Evolutionary conservation across 2,797 vertebrate species (phyloP), one percentile per base, ranked within the genome.

Genomic region (Rachycentron canadum): DNA sequence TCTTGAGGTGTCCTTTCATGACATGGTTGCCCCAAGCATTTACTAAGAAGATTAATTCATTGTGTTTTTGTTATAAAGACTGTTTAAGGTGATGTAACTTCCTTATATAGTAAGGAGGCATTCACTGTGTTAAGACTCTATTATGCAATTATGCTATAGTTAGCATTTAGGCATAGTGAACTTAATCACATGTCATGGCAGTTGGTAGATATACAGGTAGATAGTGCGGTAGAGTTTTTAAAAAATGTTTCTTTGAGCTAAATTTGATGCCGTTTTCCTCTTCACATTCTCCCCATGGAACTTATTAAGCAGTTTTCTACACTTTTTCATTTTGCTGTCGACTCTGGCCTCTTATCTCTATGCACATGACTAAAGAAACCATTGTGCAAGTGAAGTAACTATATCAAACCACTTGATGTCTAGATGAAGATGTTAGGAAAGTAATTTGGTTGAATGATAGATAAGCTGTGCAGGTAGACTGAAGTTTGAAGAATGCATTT

Each of bases 101-200:
- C 73, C 84, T 69, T 78, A 49, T 56, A 71, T 53, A 61, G 80
- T 21, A 8, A 78, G 76, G 68, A 84, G 73, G 58, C 43, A 59
- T 70, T 82, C 36, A 78, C 65, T 77, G 76, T 80, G 83, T 65
- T 88, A 82, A 86, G 79, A 76, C 63, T 66, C 7, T 36, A 28
- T 89, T 88, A 83, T 25, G 40, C 73, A 87, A 78, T 81, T 70
- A 82, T 21, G 57, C 36, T 26, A 12, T 13, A 25, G 59, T 0
- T 21, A 34, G 32, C 75, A 69, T 61, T 65, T 38, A 86, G 38
- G 13, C 19, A 25, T 72, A 30, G 3, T 47, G 19, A 68, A 67
- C 50, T n/a, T 53, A 28, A 60, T 12, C 32, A 28, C 13, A 34
- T 34, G 3, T 57, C 21, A 36, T 13, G 26, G n/a, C 28, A 52